These are phyloP conservation scores for Oncorhynchus clarkii DNA, from an alignment of 2,113 vertebrate genomes.

Conservation along the genomic window DNA sequence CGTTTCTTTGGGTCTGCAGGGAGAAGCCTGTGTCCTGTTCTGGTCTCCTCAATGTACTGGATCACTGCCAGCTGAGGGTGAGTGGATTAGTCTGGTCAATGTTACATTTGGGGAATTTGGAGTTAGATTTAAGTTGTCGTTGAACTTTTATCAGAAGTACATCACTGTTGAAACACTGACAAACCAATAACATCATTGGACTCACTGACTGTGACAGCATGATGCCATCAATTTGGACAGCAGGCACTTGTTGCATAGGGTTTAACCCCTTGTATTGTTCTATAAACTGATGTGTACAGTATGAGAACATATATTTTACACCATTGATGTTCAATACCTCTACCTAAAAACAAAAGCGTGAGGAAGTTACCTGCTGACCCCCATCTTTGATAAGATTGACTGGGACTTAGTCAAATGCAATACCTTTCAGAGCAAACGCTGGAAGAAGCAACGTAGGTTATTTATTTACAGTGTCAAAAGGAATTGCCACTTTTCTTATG, in stretches of 20 bases:
- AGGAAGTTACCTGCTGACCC: conserved; percentile 83
- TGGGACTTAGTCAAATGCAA: conserved; percentile 81
- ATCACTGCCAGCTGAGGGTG: conserved; percentile 87
- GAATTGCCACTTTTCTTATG: neutral
- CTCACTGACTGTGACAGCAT: conserved; percentile 89
- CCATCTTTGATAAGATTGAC: conserved; percentile 88
- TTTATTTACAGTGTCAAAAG: too few relatives aligned
- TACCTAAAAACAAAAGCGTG: neutral
- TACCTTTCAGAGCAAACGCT: conserved; percentile 92
- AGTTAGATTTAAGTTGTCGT: neutral
- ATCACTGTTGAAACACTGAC: too few relatives aligned
- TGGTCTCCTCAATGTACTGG: conserved; percentile 92
- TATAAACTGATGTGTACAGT: conserved; percentile 68
- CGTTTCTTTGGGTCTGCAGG: conserved; percentile 83
- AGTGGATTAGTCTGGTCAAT: neutral
- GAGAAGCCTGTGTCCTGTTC: conserved; percentile 79
- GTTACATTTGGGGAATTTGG: too few relatives aligned
- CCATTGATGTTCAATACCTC: neutral
- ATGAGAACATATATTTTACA: neutral
- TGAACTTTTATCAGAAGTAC: neutral
- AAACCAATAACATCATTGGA: conserved; percentile 1
- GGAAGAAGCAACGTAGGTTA: conserved; percentile 30
- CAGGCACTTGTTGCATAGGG: conserved; percentile 94
- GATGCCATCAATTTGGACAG: conserved; percentile 87
- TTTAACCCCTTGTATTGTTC: conserved; percentile 83